Evolutionary conservation across 2,797 vertebrate genomes (phyloP).

Genomic region (Pseudochirops corinnae): DNA sequence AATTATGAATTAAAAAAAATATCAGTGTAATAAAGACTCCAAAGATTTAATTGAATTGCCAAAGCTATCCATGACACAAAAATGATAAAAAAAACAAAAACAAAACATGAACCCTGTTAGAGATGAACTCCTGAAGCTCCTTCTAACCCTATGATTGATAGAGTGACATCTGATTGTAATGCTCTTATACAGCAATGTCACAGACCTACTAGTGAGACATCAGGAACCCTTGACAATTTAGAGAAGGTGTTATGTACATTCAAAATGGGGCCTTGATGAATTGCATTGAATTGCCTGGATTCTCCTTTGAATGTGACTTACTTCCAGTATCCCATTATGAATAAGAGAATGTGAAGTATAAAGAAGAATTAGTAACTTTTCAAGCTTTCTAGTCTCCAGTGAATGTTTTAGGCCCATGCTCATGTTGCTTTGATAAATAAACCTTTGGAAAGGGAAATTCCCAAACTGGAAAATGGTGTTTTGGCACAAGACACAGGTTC

Average conservation of each 20-base stretch:
- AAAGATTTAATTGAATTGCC: background rate
- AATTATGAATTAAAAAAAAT: background rate
- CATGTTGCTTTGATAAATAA: background rate
- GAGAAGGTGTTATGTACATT: background rate
- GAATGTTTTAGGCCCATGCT: background rate
- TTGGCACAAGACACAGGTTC: background rate
- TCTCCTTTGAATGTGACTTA: background rate
- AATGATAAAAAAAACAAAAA: background rate
- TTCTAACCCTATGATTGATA: background rate
- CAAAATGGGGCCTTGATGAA: background rate
- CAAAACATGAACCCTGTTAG: background rate
- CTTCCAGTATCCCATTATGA: background rate
- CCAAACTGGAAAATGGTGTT: slow-evolving; percentile 41
- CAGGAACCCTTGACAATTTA: background rate
- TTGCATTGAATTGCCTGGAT: background rate
- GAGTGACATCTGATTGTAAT: background rate
- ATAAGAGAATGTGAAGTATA: background rate
- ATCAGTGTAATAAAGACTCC: background rate
- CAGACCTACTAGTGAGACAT: background rate
- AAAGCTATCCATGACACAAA: background rate
- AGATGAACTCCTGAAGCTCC: background rate
- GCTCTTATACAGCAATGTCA: background rate
- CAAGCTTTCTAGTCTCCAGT: background rate
- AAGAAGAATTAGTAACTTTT: background rate
- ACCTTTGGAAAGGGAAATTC: background rate